Evolutionary conservation across 2,888 invertebrate species (phyloP).

Genomic region (Dysmachus trigonus): DNA sequence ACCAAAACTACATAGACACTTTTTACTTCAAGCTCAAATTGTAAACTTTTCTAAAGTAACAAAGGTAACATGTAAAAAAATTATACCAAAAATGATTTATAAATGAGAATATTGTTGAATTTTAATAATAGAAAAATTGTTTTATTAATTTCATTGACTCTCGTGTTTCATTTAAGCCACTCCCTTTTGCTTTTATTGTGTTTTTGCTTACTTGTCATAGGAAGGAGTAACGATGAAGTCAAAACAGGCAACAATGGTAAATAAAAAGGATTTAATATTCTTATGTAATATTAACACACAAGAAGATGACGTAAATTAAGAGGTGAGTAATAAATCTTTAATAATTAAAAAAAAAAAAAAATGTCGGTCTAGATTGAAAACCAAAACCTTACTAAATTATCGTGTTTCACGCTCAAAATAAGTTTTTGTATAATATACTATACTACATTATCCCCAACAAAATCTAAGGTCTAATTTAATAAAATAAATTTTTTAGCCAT

Average conservation of each 20-base stretch:
- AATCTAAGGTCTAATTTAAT: too few relatives aligned
- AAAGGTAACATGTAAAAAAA: constrained; percentile 12
- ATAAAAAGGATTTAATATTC: too few relatives aligned
- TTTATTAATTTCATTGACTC: constrained; percentile 21
- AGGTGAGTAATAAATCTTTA: neutral
- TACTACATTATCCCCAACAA: too few relatives aligned
- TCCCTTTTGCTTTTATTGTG: neutral
- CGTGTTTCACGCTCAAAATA: too few relatives aligned
- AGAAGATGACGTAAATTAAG: neutral
- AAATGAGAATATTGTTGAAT: constrained; percentile 38
- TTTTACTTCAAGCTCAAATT: constrained; percentile 37
- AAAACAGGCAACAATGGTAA: too few relatives aligned
- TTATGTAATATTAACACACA: too few relatives aligned
- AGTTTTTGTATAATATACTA: too few relatives aligned
- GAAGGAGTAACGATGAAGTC: too few relatives aligned
- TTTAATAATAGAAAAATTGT: constrained; percentile 33
- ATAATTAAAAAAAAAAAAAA: neutral
- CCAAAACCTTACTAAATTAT: too few relatives aligned
- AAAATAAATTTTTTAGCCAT: too few relatives aligned
- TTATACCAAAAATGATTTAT: constrained; percentile 31
- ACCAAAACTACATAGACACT: neutral
- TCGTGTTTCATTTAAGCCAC: neutral
- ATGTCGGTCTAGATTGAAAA: too few relatives aligned
- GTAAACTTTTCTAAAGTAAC: constrained; percentile 11
- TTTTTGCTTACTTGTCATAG: neutral